Evolutionary conservation across 2,113 vertebrate species (phyloP).

Genomic region (Leucosticte australis): DNA sequence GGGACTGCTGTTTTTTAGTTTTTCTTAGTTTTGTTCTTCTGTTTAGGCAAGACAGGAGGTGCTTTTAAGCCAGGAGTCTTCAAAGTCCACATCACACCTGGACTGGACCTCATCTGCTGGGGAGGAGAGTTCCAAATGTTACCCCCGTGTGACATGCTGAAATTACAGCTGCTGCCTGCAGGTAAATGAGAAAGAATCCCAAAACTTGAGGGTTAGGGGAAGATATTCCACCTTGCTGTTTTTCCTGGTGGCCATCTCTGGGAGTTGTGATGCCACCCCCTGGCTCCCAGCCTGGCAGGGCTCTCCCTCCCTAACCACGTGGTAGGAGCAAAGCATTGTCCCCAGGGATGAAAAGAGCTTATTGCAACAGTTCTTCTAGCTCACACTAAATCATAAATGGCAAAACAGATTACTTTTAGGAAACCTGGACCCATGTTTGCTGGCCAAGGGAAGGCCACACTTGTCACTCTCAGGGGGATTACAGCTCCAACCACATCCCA

Average conservation of each 20-base stretch:
- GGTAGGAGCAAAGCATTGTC: background rate
- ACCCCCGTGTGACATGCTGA: background rate
- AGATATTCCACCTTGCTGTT: background rate
- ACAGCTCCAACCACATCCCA: background rate
- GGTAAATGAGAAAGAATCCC: background rate
- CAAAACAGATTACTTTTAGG: background rate
- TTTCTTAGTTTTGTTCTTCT: background rate
- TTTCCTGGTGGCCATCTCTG: background rate
- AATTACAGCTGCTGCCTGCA: background rate
- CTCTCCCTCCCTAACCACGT: accelerated
- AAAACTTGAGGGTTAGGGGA: background rate
- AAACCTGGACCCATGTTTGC: background rate
- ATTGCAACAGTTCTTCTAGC: background rate
- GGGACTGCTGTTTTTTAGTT: background rate
- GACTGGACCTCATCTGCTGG: background rate
- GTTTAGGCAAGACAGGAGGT: background rate
- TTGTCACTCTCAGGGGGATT: background rate
- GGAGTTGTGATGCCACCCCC: background rate
- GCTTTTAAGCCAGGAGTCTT: background rate
- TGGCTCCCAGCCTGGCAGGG: background rate
- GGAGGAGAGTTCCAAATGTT: background rate
- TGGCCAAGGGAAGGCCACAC: background rate
- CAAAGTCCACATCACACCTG: background rate
- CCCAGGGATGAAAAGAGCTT: background rate
- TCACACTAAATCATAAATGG: background rate